Evolutionary conservation across 1,140 invertebrate species (phyloP).

Genomic region (Bombus cullumanus): DNA sequence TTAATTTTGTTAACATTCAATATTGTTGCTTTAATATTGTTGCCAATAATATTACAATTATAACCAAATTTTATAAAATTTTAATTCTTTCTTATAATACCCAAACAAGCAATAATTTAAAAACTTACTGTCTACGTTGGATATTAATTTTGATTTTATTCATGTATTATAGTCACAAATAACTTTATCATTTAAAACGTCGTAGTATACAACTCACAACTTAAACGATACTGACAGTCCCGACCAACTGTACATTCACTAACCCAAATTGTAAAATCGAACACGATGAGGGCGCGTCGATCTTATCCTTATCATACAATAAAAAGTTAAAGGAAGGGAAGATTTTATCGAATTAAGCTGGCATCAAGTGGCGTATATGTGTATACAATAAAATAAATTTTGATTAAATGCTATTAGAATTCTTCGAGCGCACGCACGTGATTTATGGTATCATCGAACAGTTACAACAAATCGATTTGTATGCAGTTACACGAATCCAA

Average conservation of each 20-base stretch:
- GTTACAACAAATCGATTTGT: background rate
- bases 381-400: background rate
- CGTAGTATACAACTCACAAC: background rate
- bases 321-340: background rate
- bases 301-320: background rate
- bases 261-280: background rate
- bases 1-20: background rate
- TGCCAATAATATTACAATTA: background rate
- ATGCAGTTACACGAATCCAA: background rate
- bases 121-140: background rate
- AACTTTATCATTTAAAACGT: background rate
- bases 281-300: background rate
- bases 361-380: background rate
- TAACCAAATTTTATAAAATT: conserved; percentile 5
- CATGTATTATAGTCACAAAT: background rate
- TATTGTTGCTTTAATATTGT: too few relatives aligned
- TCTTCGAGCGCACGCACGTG: background rate
- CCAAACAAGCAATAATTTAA: background rate
- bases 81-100: background rate
- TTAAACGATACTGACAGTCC: background rate
- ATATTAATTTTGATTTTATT: background rate
- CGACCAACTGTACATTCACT: background rate
- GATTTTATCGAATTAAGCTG: background rate
- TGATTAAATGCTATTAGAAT: background rate
- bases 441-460: background rate